Evolutionary conservation across 2,888 invertebrate genomes (phyloP).

Genomic region (Sphaeridia pumilis): DNA sequence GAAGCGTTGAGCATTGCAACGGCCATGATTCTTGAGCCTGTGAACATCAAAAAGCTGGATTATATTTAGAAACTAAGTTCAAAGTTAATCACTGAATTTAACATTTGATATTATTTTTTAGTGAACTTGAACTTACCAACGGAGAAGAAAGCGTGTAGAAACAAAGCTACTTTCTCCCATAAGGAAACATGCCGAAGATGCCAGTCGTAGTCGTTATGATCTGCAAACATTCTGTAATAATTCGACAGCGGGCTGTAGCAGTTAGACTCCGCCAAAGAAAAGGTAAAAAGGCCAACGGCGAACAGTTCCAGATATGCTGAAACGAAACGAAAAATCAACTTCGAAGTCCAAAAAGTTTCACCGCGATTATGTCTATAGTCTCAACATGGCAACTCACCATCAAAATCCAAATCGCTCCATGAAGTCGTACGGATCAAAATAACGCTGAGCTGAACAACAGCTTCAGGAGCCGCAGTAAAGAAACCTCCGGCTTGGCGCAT

Average conservation of each 20-base stretch:
- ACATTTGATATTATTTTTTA: too few relatives aligned
- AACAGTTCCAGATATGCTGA: constrained; percentile 26
- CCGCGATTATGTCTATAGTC: too few relatives aligned
- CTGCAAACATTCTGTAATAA: constrained; percentile 26
- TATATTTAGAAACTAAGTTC: too few relatives aligned
- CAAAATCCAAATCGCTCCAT: too few relatives aligned
- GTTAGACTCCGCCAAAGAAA: constrained; percentile 30
- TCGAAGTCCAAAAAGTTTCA: too few relatives aligned
- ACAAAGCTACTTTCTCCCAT: constrained; percentile 26
- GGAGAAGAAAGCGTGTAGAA: constrained; percentile 28
- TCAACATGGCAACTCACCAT: too few relatives aligned
- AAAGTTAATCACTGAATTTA: too few relatives aligned
- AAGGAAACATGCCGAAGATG: constrained; percentile 19
- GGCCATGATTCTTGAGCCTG: constrained; percentile 24
- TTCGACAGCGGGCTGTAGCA: constrained; percentile 25
- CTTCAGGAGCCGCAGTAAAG: constrained; percentile 32
- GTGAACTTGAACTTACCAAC: too few relatives aligned
- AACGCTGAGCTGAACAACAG: constrained; percentile 26
- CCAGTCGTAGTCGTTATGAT: constrained; percentile 24
- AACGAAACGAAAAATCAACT: too few relatives aligned
- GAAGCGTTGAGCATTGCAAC: constrained; percentile 24
- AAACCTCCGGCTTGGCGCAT: constrained; percentile 29
- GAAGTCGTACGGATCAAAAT: too few relatives aligned
- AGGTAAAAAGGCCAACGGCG: constrained; percentile 23
- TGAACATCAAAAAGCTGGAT: too few relatives aligned